Base-by-base conservation (phyloP, 2,888 invertebrate species). In the Mallateleia sp. region DNA sequence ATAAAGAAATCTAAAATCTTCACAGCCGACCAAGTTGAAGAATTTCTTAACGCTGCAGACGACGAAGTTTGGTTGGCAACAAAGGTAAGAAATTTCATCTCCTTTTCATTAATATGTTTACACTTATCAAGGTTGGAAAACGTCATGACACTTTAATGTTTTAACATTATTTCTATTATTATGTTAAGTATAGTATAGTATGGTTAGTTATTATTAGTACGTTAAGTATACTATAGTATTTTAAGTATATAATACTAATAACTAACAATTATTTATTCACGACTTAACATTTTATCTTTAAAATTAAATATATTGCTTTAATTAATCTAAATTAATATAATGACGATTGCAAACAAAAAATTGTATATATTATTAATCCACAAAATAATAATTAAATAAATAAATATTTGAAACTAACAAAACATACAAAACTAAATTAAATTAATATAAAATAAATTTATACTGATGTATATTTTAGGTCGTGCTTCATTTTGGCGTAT, bases 1-100 rank as follows among this genome's bases (percentile, higher is more conserved):
- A 15, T 50, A 11, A 62, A 47, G 15, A 74, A 74, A 50, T 74
- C 74, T 0, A 47, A 50, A 24, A 32, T 50, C 0, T 50, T 74
- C 0, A 74, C 62, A 11, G 60, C 74, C 14, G 62, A 62, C 2
- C 38, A 74, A 50, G 24, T 74, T 2, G 1, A 71, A 18, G 18
- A 22, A 56, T 71, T 71, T 18, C 8, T 71, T 9, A 42, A 25
- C 1, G 18, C 34, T 22, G 67, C 67, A 8, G 2, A 15, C n/a
- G 67, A 67, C n/a, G 67, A 67, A 11, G 14, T 38, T 11, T 38
- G 34, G 50, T 52, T 67, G 7, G 67, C 34, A 0, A n/a, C 34
- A 4, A 67, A 67, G 42, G 67, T 67, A 38, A 58, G 14, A 38
- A 38, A 38, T 38, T 38, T 38, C 6, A 38, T 38, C 38, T 11